phyloP scores from a whole-genome alignment of 2,113 vertebrate species.

The Podarcis raffonei region DNA sequence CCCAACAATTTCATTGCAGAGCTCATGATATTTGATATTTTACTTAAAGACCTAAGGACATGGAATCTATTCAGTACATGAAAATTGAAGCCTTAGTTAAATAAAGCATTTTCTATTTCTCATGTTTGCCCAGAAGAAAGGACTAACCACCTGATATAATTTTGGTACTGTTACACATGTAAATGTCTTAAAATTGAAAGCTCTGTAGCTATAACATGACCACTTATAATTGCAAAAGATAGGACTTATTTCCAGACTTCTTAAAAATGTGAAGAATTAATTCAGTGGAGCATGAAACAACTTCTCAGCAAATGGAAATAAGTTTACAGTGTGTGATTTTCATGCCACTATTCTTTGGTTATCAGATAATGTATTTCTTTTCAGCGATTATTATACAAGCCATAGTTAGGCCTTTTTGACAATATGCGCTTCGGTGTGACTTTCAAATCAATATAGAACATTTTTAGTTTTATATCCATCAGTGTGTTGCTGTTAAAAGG shows the following conservation, averaged over 20 bases:
- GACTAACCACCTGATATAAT: not conserved
- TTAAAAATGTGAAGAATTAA: conserved; percentile 48
- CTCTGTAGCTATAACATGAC: conserved; percentile 10
- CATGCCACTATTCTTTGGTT: conserved; percentile 62
- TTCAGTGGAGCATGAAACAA: conserved; percentile 44
- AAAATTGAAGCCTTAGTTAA: not conserved
- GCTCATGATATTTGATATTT: not conserved
- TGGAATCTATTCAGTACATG: not conserved
- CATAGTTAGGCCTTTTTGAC: conserved; percentile 46
- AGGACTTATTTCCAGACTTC: conserved; percentile 32
- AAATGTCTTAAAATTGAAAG: conserved; percentile 24
- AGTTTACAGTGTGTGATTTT: conserved; percentile 59
- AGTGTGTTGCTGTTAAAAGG: not conserved
- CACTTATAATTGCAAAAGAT: conserved; percentile 15
- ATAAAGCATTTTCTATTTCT: not conserved
- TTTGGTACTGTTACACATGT: conserved; percentile 31
- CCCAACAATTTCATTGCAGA: not conserved
- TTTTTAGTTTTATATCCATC: conserved; percentile 43
- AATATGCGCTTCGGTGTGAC: conserved; percentile 46
- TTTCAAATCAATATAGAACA: conserved; percentile 39
- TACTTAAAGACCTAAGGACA: not conserved
- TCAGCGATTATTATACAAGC: conserved; percentile 54
- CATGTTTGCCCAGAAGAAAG: conserved; percentile 7
- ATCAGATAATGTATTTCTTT: conserved; percentile 69
- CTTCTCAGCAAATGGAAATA: conserved; percentile 52